Conservation (phyloP, 2,797 vertebrate genomes). For the Lophius americanus region DNA sequence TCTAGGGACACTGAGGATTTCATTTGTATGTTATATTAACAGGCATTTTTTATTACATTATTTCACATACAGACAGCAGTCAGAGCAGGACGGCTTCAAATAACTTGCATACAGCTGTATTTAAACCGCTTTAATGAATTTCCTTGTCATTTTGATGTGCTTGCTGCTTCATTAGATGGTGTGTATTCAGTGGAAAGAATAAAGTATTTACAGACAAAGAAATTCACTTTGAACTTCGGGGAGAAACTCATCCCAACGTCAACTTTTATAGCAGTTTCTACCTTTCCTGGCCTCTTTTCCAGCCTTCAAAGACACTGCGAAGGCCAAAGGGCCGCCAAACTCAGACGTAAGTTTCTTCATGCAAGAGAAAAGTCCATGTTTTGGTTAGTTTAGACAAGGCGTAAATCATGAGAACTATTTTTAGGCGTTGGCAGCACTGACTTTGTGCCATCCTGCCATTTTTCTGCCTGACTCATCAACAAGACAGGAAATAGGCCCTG, state of each 20-base stretch:
- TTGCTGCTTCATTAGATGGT: constrained; percentile 26
- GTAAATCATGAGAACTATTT: constrained; percentile 49
- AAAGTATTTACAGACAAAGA: constrained; percentile 25
- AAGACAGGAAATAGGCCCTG: constrained; percentile 45
- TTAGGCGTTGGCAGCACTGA: constrained; percentile 38
- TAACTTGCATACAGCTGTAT: no score
- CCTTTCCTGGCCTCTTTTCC: no score
- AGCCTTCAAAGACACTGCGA: no score
- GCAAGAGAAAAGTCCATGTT: constrained; percentile 50
- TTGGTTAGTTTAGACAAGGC: constrained; percentile 62
- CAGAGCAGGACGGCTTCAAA: no score
- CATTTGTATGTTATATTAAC: no score
- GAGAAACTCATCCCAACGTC: constrained; percentile 10
- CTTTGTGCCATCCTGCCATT: constrained; percentile 54
- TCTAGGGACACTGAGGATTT: no score
- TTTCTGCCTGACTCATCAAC: constrained; percentile 60
- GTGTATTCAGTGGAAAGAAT: constrained; percentile 18
- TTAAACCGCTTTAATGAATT: no score
- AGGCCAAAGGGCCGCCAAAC: constrained; percentile 16
- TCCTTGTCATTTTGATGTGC: no score
- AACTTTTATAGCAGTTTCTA: constrained; percentile 15
- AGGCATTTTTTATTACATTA: no score
- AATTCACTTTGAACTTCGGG: constrained; percentile 45
- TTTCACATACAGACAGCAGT: no score
- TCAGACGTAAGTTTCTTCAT: constrained; percentile 38